Percentiles rank a stretch among this genome's conserved stretches.
phyloP scores from a whole-genome alignment of 2,113 vertebrate species.

The Eira barbara region DNA sequence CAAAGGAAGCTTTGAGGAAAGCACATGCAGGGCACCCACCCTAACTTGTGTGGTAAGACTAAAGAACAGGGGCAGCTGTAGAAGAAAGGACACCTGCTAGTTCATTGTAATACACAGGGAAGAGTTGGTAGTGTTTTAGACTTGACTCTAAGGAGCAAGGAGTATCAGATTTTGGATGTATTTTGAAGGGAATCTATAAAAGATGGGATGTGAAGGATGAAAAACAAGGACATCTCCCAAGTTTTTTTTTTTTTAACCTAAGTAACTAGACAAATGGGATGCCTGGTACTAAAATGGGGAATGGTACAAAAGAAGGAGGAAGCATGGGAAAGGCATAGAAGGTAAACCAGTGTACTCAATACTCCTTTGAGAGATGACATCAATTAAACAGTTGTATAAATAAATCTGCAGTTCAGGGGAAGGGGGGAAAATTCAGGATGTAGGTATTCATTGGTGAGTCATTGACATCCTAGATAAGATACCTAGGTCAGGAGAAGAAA shows the following conservation, averaged over 20 bases:
- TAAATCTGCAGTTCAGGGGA: not conserved
- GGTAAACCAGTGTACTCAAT: not conserved
- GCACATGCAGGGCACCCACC: rapidly evolving
- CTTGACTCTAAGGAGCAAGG: not conserved
- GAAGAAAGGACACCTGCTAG: not conserved
- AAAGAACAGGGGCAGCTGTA: not conserved
- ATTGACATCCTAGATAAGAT: not conserved
- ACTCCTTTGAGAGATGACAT: not conserved
- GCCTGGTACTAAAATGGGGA: not conserved
- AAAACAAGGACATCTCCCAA: not conserved
- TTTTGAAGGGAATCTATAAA: not conserved
- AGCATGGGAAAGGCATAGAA: not conserved
- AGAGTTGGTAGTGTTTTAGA: not conserved
- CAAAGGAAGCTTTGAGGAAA: not conserved
- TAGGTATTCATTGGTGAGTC: not conserved
- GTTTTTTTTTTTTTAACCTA: not conserved
- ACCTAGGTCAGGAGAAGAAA: not conserved
- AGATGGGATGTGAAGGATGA: not conserved
- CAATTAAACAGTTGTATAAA: not conserved
- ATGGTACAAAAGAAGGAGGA: not conserved
- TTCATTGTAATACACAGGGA: no score
- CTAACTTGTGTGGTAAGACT: rapidly evolving
- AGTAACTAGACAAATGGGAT: not conserved
- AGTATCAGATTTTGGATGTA: not conserved
- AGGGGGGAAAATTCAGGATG: not conserved